Evolutionary conservation across 2,113 vertebrate species (phyloP).

Genomic region (Nettapus auritus): DNA sequence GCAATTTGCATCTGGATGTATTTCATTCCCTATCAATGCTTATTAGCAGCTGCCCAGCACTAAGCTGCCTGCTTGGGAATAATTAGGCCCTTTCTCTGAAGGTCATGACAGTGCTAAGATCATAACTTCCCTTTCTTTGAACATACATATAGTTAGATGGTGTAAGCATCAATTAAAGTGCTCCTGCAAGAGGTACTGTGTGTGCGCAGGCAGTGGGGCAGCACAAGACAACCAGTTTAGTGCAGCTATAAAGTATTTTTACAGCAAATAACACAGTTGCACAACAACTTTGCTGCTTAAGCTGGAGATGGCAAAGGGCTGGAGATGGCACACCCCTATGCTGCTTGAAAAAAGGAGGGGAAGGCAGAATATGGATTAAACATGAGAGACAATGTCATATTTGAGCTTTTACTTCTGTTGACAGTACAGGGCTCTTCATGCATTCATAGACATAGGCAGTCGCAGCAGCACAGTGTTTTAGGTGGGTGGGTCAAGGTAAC

Average conservation of each 20-base stretch:
- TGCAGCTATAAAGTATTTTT: background rate
- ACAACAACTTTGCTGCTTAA: background rate
- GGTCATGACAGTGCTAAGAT: background rate
- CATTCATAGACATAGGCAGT: background rate
- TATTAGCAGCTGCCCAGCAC: slow-evolving; percentile 57
- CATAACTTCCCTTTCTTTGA: background rate
- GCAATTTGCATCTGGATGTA: background rate
- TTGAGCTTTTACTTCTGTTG: background rate
- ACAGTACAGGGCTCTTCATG: background rate
- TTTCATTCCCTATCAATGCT: slow-evolving; percentile 37
- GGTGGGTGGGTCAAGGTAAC: background rate
- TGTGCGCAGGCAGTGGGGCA: background rate
- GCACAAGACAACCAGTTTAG: accelerated
- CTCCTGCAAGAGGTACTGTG: background rate
- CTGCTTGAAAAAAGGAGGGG: background rate
- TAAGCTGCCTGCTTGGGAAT: slow-evolving; percentile 39
- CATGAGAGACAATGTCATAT: background rate
- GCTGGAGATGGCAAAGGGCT: background rate
- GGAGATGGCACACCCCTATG: background rate
- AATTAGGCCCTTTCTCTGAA: slow-evolving; percentile 47
- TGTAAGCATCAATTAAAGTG: background rate
- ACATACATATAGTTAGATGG: background rate
- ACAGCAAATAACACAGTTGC: background rate
- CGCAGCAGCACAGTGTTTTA: background rate
- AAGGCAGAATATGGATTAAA: background rate